Conservation (phyloP, 2,113 vertebrate genomes). For the Muntiacus muntjak region DNA sequence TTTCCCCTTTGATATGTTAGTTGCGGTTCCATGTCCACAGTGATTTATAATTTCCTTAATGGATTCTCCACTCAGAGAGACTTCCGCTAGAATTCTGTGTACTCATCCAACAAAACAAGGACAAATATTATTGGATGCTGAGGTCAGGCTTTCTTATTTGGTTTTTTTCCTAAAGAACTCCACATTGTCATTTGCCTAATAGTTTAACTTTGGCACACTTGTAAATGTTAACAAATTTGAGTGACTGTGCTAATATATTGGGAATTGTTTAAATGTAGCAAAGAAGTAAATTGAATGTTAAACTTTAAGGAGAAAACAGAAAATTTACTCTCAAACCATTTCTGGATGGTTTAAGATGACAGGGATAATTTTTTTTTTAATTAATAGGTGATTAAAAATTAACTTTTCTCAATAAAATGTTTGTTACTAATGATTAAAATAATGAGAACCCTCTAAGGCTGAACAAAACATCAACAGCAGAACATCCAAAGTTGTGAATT, state of each 20-base stretch:
- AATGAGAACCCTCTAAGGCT: neutral
- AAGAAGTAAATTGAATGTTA: neutral
- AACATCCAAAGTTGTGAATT: neutral
- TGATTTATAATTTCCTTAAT: neutral
- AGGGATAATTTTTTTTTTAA: neutral
- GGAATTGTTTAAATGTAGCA: neutral
- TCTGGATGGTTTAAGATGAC: neutral
- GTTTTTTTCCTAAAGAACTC: neutral
- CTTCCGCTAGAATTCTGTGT: neutral
- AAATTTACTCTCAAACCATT: neutral
- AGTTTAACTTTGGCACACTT: neutral
- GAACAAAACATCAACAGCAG: neutral
- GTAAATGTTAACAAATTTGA: neutral
- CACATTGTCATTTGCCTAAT: neutral
- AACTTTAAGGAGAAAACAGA: neutral
- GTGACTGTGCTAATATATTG: neutral
- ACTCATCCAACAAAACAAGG: neutral
- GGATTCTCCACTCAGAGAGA: neutral
- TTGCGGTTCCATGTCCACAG: neutral
- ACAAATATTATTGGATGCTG: neutral
- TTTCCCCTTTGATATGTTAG: neutral
- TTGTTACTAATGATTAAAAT: neutral
- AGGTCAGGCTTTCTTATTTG: neutral
- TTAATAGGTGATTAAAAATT: slow-evolving; percentile 1
- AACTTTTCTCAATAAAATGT: neutral